Evolutionary conservation across 2,113 vertebrate species (phyloP).

Genomic region (Dendropsophus ebraccatus): DNA sequence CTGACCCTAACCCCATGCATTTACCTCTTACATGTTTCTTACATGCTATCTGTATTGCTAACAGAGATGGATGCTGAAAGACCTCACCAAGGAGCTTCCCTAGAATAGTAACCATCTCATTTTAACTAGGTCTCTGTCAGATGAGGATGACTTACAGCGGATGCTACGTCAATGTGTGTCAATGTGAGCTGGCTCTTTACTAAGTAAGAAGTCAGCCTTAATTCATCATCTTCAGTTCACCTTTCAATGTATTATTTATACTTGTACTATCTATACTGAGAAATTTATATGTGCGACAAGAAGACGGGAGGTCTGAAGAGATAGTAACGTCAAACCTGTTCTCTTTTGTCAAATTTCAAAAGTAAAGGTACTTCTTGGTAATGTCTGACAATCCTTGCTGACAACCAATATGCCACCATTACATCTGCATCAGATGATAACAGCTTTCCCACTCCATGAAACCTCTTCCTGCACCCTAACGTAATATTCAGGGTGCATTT

Average conservation of each 20-base stretch:
- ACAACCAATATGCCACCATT: too few species aligned
- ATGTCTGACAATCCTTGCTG: background rate
- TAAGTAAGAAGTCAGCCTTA: background rate
- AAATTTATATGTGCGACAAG: background rate
- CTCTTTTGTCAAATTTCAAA: background rate
- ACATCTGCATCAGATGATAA: too few species aligned
- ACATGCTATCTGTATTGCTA: background rate
- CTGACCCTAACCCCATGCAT: background rate
- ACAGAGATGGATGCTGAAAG: background rate
- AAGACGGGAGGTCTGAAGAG: background rate
- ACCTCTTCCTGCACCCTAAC: too few species aligned
- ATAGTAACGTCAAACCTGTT: background rate
- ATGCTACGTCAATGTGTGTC: slow-evolving; percentile 1
- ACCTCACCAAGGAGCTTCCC: background rate
- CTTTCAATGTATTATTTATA: slow-evolving; percentile 6
- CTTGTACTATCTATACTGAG: background rate
- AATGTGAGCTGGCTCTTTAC: background rate
- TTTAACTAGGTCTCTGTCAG: background rate
- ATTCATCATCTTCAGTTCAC: background rate
- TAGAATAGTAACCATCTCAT: background rate
- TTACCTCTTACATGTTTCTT: background rate
- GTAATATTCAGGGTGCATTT: too few species aligned
- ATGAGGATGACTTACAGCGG: background rate
- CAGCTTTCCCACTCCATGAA: too few species aligned
- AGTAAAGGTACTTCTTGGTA: background rate